Evolutionary conservation across 2,113 vertebrate species (phyloP), one percentile per base, ranked within the genome.

Genomic region (Brachionichthys hirsutus): DNA sequence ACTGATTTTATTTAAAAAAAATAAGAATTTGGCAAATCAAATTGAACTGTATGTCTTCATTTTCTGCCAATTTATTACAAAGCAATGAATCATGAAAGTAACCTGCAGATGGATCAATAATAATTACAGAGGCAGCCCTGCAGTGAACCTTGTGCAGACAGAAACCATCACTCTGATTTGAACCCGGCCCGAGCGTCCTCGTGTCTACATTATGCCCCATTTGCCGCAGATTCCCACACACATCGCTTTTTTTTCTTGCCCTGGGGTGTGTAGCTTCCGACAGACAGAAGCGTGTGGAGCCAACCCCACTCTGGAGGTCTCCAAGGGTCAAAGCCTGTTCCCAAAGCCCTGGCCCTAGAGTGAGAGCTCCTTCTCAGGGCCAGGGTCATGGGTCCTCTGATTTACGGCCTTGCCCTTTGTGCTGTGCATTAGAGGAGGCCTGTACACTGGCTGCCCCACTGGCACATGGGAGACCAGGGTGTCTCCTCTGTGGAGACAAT

Each of bases 221-320:
- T 88, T 86, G 87, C 76, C 64, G 20, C 76, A 82, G 78, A 91
- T 90, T 91, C 90, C 89, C 89, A 91, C 90, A 91, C 89, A 92
- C 87, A 70, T 81, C 43, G 83, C 67, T 58, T 57, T 20, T 57
- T 20, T 54, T 50, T 24, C 54, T 54, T 60, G 70, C 81, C 75
- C 64, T 41, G 66, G 79, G 78, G 65, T 78, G 59, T 69, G 56
- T 53, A 41, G 65, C 73, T 83, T 79, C 77, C 77, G 78, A 73
- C 80, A 81, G 77, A 78, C 77, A 67, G 78, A 69, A 78, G 87
- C 59, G 74, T 67, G 82, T 70, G 77, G 66, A 80, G 80, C 77
- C 78, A 75, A 67, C 59, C 60, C 81, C 59, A 22, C 77, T 79
- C 69, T 35, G 83, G 82, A 81, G 87, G 88, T 87, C 86, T 40